A percentile compares a stretch with the other conserved stretches of the same genome.
Evolutionary conservation across 1,140 invertebrate species (phyloP).

Genomic region (Battus philenor): DNA sequence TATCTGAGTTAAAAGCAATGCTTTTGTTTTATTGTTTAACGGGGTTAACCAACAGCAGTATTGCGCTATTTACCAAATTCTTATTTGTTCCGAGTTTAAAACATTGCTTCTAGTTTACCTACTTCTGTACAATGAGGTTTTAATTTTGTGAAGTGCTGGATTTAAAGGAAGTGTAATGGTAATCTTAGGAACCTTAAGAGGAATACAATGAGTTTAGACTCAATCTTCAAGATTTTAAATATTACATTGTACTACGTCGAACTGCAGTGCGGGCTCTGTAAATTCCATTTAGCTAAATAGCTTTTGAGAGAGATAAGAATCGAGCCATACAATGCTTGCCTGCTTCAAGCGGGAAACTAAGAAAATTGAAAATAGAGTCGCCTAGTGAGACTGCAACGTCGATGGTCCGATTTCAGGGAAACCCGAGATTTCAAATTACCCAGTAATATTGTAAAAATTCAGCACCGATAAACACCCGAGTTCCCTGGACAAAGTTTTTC

Average conservation of each 20-base stretch:
- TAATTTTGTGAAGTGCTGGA: constrained; percentile 43
- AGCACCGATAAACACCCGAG: constrained; percentile 56
- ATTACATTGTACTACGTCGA: constrained; percentile 73
- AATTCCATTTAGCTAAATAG: constrained; percentile 76
- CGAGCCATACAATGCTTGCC: constrained; percentile 72
- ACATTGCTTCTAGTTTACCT: constrained; percentile 1
- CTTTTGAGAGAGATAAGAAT: constrained; percentile 74
- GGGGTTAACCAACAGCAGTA: constrained; percentile 3
- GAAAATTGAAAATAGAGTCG: constrained; percentile 75
- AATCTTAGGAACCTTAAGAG: constrained; percentile 45
- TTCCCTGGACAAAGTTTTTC: constrained; percentile 54
- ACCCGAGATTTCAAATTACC: constrained; percentile 67
- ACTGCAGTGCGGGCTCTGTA: constrained; percentile 73
- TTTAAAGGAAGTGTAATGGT: constrained; percentile 34
- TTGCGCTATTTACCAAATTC: not conserved
- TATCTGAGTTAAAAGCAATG: constrained; percentile 27
- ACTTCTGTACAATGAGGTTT: constrained; percentile 18
- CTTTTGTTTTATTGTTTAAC: constrained; percentile 52
- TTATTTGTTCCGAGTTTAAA: constrained; percentile 11
- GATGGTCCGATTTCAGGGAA: constrained; percentile 69
- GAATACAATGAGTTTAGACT: constrained; percentile 63
- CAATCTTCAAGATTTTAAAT: constrained; percentile 73
- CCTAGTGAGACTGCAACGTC: constrained; percentile 59
- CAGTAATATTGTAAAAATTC: constrained; percentile 58
- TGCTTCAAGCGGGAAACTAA: constrained; percentile 68